Percentiles rank a stretch among this genome's conserved stretches.
phyloP scores from a whole-genome alignment of 2,113 vertebrate genomes.

The Callipepla californica region DNA sequence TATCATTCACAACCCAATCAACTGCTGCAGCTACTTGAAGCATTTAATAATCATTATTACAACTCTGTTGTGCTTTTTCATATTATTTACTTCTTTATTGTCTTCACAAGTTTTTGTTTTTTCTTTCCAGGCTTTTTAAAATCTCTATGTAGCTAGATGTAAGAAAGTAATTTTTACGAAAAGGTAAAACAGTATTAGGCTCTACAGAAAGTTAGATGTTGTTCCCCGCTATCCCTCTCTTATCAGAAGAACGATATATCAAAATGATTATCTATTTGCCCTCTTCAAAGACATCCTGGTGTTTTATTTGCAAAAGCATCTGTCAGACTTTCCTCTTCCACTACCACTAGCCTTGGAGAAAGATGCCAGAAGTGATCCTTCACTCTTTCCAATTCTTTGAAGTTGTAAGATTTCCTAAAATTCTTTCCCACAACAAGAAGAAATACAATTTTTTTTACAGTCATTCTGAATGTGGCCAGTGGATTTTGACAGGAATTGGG shows the following conservation, averaged over 20 bases:
- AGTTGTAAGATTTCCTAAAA: background rate
- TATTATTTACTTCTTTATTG: slow-evolving; percentile 77
- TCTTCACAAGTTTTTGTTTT: slow-evolving; percentile 60
- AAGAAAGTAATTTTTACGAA: slow-evolving; percentile 63
- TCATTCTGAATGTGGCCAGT: slow-evolving; percentile 5
- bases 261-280: background rate
- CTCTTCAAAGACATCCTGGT: slow-evolving; percentile 30
- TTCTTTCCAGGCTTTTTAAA: slow-evolving; percentile 50
- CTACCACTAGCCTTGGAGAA: slow-evolving; percentile 20
- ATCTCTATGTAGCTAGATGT: slow-evolving; percentile 69
- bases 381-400: background rate
- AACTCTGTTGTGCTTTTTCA: slow-evolving; percentile 75
- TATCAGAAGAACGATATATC: slow-evolving; percentile 45
- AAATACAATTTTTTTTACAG: background rate
- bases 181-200: slow-evolving; percentile 65
- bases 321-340: slow-evolving; percentile 43
- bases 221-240: slow-evolving; percentile 16
- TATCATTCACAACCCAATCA: slow-evolving; percentile 78
- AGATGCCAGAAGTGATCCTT: background rate
- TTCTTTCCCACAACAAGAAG: background rate
- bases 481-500: background rate
- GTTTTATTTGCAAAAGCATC: background rate
- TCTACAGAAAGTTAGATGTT: slow-evolving; percentile 46
- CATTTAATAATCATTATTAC: slow-evolving; percentile 76
- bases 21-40: slow-evolving; percentile 75